phyloP scores from a whole-genome alignment of 1,140 invertebrate species.

The Drosophila sp. region DNA sequence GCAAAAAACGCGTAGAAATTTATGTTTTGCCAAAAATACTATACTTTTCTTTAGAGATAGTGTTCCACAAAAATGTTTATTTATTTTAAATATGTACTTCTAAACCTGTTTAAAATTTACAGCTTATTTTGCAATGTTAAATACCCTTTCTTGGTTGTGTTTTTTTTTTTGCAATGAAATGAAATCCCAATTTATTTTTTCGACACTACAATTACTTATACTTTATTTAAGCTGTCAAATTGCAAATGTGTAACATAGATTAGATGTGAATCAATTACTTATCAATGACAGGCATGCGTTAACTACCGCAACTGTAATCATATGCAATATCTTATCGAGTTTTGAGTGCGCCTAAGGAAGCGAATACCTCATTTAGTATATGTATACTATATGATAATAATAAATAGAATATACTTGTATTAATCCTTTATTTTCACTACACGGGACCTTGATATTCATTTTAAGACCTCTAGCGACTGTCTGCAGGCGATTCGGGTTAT shows the following conservation, averaged over 20 bases:
- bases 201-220: too few relatives aligned
- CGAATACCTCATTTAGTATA: background rate
- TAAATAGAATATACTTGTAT: background rate
- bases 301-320: background rate
- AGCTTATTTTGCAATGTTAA: too few relatives aligned
- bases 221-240: too few relatives aligned
- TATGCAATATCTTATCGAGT: conserved; percentile 27
- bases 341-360: background rate
- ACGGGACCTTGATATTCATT: conserved; percentile 51
- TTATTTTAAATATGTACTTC: background rate
- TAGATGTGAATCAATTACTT: conserved; percentile 20
- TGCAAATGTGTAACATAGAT: background rate
- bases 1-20: conserved; percentile 32
- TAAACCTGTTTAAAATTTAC: too few relatives aligned
- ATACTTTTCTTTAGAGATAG: background rate
- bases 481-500: conserved; percentile 36
- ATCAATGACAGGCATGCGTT: conserved; percentile 15
- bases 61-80: conserved; percentile 11
- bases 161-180: background rate
- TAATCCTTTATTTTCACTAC: background rate
- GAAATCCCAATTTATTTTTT: too few relatives aligned
- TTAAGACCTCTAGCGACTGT: conserved; percentile 7
- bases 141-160: too few relatives aligned
- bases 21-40: conserved; percentile 43
- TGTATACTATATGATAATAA: background rate